These are phyloP conservation scores for Chironomus riparius DNA, from an alignment of 2,888 invertebrate genomes.

Conservation along the genomic window DNA sequence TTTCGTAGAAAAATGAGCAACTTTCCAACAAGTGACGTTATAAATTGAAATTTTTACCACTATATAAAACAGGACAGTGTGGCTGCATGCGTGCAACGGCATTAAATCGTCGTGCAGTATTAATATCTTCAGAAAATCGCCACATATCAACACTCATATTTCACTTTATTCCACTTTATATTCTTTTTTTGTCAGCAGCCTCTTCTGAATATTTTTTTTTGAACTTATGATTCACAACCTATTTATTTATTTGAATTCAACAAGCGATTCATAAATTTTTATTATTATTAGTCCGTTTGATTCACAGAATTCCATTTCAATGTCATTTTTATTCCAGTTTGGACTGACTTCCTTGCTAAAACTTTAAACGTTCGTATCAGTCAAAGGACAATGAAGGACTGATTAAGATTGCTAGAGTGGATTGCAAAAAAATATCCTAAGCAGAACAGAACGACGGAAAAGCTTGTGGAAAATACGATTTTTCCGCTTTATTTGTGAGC, in stretches of 20 bases:
- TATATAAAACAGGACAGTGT: conserved; percentile 38
- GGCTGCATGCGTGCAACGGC: conserved; percentile 42
- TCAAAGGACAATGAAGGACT: conserved; percentile 12
- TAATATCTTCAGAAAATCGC: conserved; percentile 43
- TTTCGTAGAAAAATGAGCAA: too few species aligned
- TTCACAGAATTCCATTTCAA: too few species aligned
- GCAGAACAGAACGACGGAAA: conserved; percentile 5
- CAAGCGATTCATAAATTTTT: too few species aligned
- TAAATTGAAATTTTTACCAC: conserved; percentile 31
- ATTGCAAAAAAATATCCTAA: background rate
- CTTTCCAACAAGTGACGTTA: too few species aligned
- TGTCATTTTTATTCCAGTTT: too few species aligned
- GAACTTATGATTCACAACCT: background rate
- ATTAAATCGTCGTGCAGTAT: conserved; percentile 36
- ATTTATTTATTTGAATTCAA: background rate
- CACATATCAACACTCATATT: conserved; percentile 44
- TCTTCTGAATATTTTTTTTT: background rate
- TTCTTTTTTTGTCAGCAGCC: too few species aligned
- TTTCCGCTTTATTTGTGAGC: background rate
- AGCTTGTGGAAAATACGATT: conserved; percentile 20
- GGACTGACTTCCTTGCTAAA: background rate
- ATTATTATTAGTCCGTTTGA: background rate
- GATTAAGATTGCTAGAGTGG: conserved; percentile 4
- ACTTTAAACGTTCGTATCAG: background rate
- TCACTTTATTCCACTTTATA: conserved; percentile 7